These are phyloP conservation scores for Steatocranus sp. DNA, from an alignment of 2,797 vertebrate genomes.

Conservation along the genomic window DNA sequence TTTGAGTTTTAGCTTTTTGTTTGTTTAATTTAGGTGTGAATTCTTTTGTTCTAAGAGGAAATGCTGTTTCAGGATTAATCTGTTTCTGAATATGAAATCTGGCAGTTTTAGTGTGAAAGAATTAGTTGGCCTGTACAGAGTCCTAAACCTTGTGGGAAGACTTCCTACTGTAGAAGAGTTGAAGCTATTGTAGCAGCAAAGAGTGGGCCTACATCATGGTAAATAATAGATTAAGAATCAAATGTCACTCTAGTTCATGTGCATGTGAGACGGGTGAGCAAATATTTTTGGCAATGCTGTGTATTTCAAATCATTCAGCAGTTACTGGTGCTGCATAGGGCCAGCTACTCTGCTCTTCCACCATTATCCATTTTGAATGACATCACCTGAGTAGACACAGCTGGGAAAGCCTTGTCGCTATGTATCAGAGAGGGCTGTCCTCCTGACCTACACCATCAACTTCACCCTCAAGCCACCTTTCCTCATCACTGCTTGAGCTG, in stretches of 20 bases:
- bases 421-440: conserved; percentile 19
- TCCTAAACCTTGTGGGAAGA: not conserved
- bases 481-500: not conserved
- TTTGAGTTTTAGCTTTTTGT: not conserved
- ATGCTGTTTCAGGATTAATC: not conserved
- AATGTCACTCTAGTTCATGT: not conserved
- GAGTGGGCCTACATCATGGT: not conserved
- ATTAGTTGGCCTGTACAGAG: not conserved
- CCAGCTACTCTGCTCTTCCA: conserved; percentile 26
- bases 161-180: not conserved
- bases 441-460: conserved; percentile 9
- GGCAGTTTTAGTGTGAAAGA: not conserved
- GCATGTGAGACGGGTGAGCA: not conserved
- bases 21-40: not conserved
- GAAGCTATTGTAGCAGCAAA: not conserved
- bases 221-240: not conserved
- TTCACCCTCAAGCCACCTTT: not conserved
- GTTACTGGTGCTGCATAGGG: not conserved
- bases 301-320: not conserved
- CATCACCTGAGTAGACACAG: conserved; percentile 45
- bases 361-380: conserved; percentile 39
- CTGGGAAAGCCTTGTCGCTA: conserved; percentile 20
- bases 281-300: not conserved
- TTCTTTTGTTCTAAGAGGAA: not conserved
- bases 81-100: not conserved